Conservation (phyloP, 1,140 invertebrate genomes). For the Drosophila nigromelanica region DNA sequence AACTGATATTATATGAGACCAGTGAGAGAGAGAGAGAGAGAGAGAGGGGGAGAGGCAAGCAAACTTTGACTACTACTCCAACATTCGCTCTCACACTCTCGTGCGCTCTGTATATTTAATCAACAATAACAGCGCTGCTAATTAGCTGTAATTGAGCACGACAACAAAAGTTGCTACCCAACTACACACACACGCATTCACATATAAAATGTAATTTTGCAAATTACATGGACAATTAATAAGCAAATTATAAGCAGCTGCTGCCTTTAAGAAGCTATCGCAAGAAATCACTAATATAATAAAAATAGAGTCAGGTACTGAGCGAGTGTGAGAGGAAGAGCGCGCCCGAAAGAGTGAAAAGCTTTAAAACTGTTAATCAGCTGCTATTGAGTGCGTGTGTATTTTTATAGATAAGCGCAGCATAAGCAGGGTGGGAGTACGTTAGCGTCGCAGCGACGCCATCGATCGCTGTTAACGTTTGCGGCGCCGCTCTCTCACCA, state of each 20-base stretch:
- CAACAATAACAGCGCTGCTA: slow-evolving; percentile 63
- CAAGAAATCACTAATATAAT: slow-evolving; percentile 19
- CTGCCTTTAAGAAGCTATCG: slow-evolving; percentile 12
- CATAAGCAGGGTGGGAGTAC: slow-evolving; percentile 16
- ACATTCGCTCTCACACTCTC: slow-evolving; percentile 11
- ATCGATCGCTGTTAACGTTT: slow-evolving; percentile 17
- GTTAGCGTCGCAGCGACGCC: slow-evolving; percentile 8
- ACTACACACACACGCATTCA: slow-evolving; percentile 12
- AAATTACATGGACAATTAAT: slow-evolving; percentile 58
- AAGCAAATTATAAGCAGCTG: slow-evolving; percentile 64
- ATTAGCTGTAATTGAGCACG: slow-evolving; percentile 73
- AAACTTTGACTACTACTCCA: slow-evolving; percentile 6
- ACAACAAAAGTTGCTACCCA: slow-evolving; percentile 38
- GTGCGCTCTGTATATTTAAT: slow-evolving; percentile 48
- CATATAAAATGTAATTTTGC: slow-evolving; percentile 35
- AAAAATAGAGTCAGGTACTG: neutral
- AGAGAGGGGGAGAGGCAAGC: slow-evolving; percentile 7
- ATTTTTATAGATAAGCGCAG: slow-evolving; percentile 33
- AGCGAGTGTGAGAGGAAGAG: neutral
- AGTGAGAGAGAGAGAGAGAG: neutral
- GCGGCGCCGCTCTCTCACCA: neutral
- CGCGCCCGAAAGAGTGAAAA: neutral
- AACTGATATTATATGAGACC: slow-evolving; percentile 62
- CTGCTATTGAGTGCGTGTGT: slow-evolving; percentile 23
- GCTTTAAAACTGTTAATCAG: slow-evolving; percentile 35